A percentile compares a stretch with the other conserved stretches of the same genome.
Evolutionary conservation across 2,113 vertebrate genomes (phyloP).

Genomic region (Hyperopisus bebe): DNA sequence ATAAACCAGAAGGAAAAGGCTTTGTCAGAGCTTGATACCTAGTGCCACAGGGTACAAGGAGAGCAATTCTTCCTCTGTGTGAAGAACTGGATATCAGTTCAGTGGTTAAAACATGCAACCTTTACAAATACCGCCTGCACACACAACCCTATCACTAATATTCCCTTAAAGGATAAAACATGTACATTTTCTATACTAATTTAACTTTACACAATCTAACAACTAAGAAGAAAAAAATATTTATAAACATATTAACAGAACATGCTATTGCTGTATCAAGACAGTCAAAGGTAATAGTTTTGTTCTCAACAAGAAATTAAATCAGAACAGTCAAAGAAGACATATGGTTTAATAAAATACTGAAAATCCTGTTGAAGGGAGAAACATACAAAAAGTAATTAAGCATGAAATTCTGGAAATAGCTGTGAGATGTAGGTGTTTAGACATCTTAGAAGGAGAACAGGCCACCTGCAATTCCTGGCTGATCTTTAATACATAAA

Average conservation of each 20-base stretch:
- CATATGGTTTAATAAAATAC: background rate
- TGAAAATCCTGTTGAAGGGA: background rate
- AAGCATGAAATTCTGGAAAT: background rate
- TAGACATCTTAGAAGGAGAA: background rate
- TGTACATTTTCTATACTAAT: background rate
- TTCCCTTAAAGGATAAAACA: background rate
- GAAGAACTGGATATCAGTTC: background rate
- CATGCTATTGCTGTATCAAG: background rate
- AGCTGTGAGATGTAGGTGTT: background rate
- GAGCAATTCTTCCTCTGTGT: too few relatives aligned
- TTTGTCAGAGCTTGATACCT: background rate
- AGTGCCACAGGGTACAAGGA: background rate
- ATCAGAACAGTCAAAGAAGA: background rate
- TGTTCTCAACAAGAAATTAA: background rate
- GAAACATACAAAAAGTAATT: background rate
- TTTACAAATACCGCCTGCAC: background rate
- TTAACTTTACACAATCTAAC: background rate
- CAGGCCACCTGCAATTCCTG: background rate
- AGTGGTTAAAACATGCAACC: background rate
- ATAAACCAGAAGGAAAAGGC: slow-evolving; percentile 10
- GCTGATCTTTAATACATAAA: background rate
- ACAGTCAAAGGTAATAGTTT: background rate
- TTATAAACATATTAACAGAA: background rate
- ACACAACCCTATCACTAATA: background rate
- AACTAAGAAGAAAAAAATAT: background rate